These are phyloP conservation scores for Gallinago nigripennis DNA, from an alignment of 2,797 vertebrate genomes.

Conservation along the genomic window DNA sequence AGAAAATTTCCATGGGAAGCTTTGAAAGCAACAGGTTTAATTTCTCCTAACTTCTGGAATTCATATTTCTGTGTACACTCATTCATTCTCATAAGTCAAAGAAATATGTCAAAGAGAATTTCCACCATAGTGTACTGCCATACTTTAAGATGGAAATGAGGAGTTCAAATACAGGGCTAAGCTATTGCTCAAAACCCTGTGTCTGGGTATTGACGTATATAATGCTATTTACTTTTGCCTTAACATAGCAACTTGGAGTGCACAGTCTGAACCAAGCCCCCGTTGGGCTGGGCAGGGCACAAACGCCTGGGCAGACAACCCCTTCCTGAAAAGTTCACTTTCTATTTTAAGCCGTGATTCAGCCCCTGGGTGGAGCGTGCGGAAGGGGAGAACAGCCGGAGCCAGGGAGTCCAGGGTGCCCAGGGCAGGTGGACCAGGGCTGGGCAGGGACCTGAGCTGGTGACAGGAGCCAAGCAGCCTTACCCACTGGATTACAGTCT, in stretches of 20 bases:
- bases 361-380: neutral
- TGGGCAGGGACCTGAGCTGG: neutral
- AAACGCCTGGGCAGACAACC: neutral
- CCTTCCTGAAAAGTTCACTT: neutral
- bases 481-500: neutral
- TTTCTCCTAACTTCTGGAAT: neutral
- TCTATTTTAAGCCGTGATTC: conserved; percentile 27
- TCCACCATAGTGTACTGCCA: neutral
- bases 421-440: rapidly evolving
- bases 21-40: conserved; percentile 6
- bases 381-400: neutral
- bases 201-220: neutral
- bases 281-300: neutral
- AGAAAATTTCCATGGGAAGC: conserved; percentile 12
- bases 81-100: neutral
- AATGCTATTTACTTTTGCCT: neutral
- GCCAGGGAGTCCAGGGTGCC: neutral
- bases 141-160: neutral
- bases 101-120: conserved; percentile 9
- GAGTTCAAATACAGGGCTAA: neutral
- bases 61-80: neutral
- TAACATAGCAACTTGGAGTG: neutral
- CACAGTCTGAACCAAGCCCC: neutral
- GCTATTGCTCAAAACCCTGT: neutral
- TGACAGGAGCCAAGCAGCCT: neutral